Evolutionary conservation across 2,113 vertebrate genomes (phyloP).

Genomic region (Tyto alba): DNA sequence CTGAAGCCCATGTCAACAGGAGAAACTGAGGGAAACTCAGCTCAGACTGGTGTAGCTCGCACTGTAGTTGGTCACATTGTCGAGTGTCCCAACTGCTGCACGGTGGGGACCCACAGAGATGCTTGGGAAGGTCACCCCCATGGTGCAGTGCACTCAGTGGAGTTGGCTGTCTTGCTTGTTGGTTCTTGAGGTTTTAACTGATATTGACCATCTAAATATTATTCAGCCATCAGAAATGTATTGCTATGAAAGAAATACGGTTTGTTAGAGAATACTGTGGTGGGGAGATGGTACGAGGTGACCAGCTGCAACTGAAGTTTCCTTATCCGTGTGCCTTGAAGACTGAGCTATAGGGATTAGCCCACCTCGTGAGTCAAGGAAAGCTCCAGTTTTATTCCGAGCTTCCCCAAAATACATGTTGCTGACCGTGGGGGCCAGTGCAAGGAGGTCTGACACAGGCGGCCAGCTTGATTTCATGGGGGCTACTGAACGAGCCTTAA

Average conservation of each 20-base stretch:
- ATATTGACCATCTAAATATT: neutral
- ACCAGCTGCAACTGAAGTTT: fast-evolving
- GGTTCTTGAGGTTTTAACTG: neutral
- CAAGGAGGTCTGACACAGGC: neutral
- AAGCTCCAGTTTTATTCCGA: neutral
- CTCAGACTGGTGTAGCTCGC: neutral
- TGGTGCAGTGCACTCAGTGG: neutral
- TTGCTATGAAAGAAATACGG: neutral
- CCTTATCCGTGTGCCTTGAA: neutral
- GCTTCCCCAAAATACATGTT: fast-evolving
- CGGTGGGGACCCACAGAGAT: too few species aligned
- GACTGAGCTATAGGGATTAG: neutral
- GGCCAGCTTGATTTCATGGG: neutral
- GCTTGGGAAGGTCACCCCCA: neutral
- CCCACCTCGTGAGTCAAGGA: neutral
- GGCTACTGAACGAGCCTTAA: neutral
- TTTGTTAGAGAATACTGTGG: neutral
- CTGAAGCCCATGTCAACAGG: too few species aligned
- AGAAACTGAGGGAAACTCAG: neutral
- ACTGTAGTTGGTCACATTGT: neutral
- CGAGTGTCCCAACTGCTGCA: fast-evolving
- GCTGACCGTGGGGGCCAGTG: fast-evolving
- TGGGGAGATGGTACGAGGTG: neutral
- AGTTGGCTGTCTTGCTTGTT: neutral
- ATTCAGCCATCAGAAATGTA: fast-evolving